Base-by-base conservation (phyloP, 2,797 vertebrate genomes). In the Aythya fuligula region DNA sequence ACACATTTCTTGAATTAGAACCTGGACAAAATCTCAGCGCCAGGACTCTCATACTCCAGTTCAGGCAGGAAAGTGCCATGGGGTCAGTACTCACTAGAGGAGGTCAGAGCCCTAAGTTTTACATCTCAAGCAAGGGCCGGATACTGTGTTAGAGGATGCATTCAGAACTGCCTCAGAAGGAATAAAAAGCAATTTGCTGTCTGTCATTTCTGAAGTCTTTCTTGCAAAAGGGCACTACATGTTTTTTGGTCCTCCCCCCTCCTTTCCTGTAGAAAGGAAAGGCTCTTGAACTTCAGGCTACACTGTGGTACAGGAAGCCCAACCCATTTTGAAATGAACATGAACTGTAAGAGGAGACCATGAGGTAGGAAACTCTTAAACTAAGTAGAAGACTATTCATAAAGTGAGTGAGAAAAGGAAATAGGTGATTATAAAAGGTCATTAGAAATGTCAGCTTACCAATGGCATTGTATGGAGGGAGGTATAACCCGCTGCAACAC, bases 181-280 rank as follows among this genome's bases (percentile, higher is more conserved):
- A 58, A 45, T 20, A 45, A 76, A 45, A 89, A 13, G 21, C 14
- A 21, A 49, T 69, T 89, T 93, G 47, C 66, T 69, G 54, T 82
- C 66, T 88, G 66, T 9, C 32, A 72, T 39, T 77, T 83, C 79
- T 89, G 45, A 88, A 95, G 71, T 20, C 4, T 81, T 94, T 90
- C 77, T 77, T 90, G 25, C 12, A 65, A 88, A 93, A 94, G 25
- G 74, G 76, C 77, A 90, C 56, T 69, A 45, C 8, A 69, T 91
- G 70, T 54, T 92, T 87, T 97, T 95, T 94, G 49, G 56, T 71
- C n/a, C 47, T 56, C 32, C 41, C 66, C 39, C 56, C 32, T 39
- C 69, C 53, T 97, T 96, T 95, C 94, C 74, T 91, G 92, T 69
- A 95, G 90, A 94, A 98, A 97, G 97, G 95, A 97, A 95, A 97